A percentile compares a stretch with the other conserved stretches of the same genome.
Evolutionary conservation across 2,888 invertebrate species (phyloP).

Genomic region (Cerastoderma edule): DNA sequence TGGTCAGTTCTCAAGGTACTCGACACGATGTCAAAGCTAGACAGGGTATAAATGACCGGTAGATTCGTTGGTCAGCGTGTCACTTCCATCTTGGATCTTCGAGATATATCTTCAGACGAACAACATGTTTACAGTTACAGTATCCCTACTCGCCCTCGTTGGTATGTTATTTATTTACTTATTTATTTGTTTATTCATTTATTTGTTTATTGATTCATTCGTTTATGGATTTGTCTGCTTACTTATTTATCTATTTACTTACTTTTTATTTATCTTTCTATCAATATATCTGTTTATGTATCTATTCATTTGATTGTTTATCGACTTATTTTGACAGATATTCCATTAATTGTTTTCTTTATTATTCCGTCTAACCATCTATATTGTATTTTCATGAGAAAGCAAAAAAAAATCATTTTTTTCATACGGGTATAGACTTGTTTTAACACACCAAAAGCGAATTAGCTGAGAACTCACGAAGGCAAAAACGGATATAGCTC

Average conservation of each 20-base stretch:
- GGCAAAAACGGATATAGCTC: no score
- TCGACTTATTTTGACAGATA: no score
- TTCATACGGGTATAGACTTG: no score
- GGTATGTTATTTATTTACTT: neutral
- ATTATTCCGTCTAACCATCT: no score
- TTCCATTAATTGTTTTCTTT: no score
- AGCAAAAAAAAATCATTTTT: no score
- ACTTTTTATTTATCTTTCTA: neutral
- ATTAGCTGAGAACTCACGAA: no score
- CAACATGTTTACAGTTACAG: conserved; percentile 6
- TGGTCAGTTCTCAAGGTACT: conserved; percentile 16
- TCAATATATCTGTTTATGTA: no score
- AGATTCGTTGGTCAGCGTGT: neutral
- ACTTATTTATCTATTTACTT: neutral
- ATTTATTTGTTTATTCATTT: neutral
- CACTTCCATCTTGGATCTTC: neutral
- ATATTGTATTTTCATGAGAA: no score
- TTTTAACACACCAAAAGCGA: no score
- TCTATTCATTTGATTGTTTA: no score
- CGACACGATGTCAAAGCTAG: neutral
- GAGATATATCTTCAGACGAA: no score
- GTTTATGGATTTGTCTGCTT: neutral
- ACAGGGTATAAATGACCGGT: conserved; percentile 12
- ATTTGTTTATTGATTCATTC: neutral
- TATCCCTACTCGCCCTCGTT: neutral